These are phyloP conservation scores for Xyrichtys novacula DNA, from an alignment of 2,797 vertebrate genomes.

Conservation along the genomic window DNA sequence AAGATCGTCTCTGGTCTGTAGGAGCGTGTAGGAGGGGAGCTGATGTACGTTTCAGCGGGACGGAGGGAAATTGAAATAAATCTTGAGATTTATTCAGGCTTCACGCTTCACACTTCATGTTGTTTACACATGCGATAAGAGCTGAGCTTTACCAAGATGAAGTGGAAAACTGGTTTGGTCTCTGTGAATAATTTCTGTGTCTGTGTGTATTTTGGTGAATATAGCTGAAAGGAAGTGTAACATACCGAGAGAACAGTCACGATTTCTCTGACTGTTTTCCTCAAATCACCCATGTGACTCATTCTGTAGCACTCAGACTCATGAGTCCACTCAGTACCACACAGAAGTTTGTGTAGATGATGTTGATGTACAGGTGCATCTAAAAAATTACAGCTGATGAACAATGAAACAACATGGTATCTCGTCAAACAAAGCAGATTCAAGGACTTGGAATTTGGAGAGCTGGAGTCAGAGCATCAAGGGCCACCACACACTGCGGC, in stretches of 20 bases:
- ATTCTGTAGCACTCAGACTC: background rate
- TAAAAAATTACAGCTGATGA: no score
- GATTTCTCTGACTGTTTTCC: background rate
- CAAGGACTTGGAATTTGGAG: no score
- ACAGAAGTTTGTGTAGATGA: no score
- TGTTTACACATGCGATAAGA: slow-evolving; percentile 51
- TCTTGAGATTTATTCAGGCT: slow-evolving; percentile 39
- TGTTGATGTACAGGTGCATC: no score
- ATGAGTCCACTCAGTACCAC: no score
- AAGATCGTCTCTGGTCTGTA: slow-evolving; percentile 16
- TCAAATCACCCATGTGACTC: background rate
- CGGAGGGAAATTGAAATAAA: slow-evolving; percentile 54
- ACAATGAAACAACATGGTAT: no score
- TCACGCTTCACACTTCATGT: slow-evolving; percentile 39
- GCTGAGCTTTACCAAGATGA: background rate
- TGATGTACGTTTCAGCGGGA: slow-evolving; percentile 26
- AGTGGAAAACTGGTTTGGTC: slow-evolving; percentile 27
- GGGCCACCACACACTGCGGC: no score
- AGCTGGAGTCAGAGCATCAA: no score
- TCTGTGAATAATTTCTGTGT: slow-evolving; percentile 25
- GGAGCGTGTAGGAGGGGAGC: slow-evolving; percentile 20
- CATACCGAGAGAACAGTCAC: background rate
- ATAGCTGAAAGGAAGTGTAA: background rate
- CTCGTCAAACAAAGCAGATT: no score
- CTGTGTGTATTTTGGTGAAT: background rate